phyloP scores from a whole-genome alignment of 1,140 invertebrate genomes.

The Contarinia nasturtii region DNA sequence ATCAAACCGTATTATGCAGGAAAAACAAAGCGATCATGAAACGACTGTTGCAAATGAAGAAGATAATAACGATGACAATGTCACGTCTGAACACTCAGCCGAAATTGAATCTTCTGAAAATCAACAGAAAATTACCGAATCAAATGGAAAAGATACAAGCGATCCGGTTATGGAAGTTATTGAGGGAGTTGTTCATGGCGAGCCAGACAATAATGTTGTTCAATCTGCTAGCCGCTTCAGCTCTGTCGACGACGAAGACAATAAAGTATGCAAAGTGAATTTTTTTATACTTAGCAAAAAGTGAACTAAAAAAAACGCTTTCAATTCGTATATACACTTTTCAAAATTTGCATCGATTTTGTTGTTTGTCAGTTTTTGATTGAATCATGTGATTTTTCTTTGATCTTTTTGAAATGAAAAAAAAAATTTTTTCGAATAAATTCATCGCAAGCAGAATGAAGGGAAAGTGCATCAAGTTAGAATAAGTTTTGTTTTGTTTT shows the following conservation, averaged over 20 bases:
- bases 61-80: conserved; percentile 6
- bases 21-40: too few relatives aligned
- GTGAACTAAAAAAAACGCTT: too few relatives aligned
- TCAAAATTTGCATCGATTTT: not conserved
- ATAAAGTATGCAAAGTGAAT: not conserved
- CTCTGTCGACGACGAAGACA: conserved; percentile 14
- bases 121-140: conserved; percentile 5
- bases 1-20: too few relatives aligned
- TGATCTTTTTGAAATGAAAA: too few relatives aligned
- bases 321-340: too few relatives aligned
- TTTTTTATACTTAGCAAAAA: too few relatives aligned
- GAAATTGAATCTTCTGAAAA: conserved; percentile 5
- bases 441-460: too few relatives aligned
- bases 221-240: conserved; percentile 25
- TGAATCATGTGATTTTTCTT: not conserved
- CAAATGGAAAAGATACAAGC: conserved; percentile 7
- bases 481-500: too few relatives aligned
- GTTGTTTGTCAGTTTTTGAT: not conserved
- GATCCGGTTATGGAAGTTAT: conserved; percentile 28
- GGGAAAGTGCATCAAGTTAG: too few relatives aligned
- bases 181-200: conserved; percentile 40
- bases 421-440: too few relatives aligned
- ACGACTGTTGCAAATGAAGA: too few relatives aligned
- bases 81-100: conserved; percentile 6
- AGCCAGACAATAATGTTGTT: conserved; percentile 31